Evolutionary conservation across 2,888 invertebrate species (phyloP), one percentile per base, ranked within the genome.

Genomic region (Nineta flava): DNA sequence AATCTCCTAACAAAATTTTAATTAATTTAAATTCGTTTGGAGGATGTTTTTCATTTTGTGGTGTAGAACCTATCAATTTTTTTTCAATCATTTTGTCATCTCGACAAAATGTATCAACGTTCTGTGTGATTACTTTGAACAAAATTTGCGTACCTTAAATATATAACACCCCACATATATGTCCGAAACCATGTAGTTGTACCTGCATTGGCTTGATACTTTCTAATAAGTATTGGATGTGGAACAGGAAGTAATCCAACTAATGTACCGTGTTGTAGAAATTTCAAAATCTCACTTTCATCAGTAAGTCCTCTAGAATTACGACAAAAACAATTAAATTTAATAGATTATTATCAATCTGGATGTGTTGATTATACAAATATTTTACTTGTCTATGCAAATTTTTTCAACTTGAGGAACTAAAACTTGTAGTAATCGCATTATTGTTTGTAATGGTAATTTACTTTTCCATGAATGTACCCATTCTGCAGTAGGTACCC

Each of bases 401-500:
- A 99, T 99, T 73, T 99, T 99, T 72, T 99, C 99, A 17, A 99
- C 99, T 72, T 99, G 99, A 49, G 99, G 99, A 55, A 99, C 99
- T 5, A 99, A 75, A 31, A 99, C 97, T 72, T 99, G 99, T 57
- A 99, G 71, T 62, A 99, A 76, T 57, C 99, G 74, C 97, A 99
- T 99, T 59, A 99, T 97, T 49, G 99, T 99, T 75, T 99, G 99
- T 57, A 99, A 72, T 6, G 99, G 99, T 56, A 99, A 73, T 69
- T 97, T 96, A 54, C 83, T 83, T 63, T 99, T 93, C 99, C 99
- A 99, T 2, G 87, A 83, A 57, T 83, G 76, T 52, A 94, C 95
- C 97, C 97, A 99, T 62, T 94, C 93, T 16, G 87, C 82, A 3
- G 86, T 84, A n/a, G 96, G 87, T n/a, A 81, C 76, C 94, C 95